These are phyloP conservation scores for Tenebrosternarchus preto DNA, from an alignment of 2,113 vertebrate species.

Conservation along the genomic window DNA sequence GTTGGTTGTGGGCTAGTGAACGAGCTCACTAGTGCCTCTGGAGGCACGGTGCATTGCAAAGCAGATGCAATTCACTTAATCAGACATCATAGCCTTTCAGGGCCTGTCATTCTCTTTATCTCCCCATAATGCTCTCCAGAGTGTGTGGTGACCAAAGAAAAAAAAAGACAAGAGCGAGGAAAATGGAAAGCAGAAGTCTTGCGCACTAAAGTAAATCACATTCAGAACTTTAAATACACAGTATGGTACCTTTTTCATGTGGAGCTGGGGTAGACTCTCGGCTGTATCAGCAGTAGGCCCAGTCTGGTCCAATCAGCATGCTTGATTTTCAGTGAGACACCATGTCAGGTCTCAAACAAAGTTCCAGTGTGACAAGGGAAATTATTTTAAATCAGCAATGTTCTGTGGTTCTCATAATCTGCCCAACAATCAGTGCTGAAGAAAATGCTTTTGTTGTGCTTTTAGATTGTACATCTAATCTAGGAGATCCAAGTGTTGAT, in stretches of 20 bases:
- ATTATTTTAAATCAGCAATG: not conserved
- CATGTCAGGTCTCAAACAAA: slow-evolving; percentile 26
- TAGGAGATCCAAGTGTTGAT: no score
- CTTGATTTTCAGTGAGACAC: slow-evolving; percentile 5
- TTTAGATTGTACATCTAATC: no score
- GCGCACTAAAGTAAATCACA: slow-evolving; percentile 55
- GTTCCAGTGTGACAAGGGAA: slow-evolving; percentile 43
- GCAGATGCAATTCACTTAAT: slow-evolving; percentile 34
- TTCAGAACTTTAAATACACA: slow-evolving; percentile 18
- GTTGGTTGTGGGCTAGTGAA: not conserved
- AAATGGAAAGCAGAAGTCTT: slow-evolving; percentile 63
- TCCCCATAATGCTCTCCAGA: slow-evolving; percentile 55
- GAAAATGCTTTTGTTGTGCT: no score
- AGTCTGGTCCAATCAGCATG: slow-evolving; percentile 37
- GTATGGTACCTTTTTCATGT: not conserved
- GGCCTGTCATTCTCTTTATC: slow-evolving; percentile 33
- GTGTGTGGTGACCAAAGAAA: slow-evolving; percentile 35
- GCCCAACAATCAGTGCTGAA: slow-evolving; percentile 57
- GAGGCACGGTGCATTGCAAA: slow-evolving; percentile 3
- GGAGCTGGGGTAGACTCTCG: slow-evolving; percentile 14
- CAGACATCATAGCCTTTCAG: slow-evolving; percentile 9
- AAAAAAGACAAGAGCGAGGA: not conserved
- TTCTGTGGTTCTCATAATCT: slow-evolving; percentile 46
- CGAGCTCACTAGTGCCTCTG: slow-evolving; percentile 19
- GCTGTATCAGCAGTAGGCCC: slow-evolving; percentile 11